Conservation (phyloP, 2,797 vertebrate species). For the Gouania willdenowi region DNA sequence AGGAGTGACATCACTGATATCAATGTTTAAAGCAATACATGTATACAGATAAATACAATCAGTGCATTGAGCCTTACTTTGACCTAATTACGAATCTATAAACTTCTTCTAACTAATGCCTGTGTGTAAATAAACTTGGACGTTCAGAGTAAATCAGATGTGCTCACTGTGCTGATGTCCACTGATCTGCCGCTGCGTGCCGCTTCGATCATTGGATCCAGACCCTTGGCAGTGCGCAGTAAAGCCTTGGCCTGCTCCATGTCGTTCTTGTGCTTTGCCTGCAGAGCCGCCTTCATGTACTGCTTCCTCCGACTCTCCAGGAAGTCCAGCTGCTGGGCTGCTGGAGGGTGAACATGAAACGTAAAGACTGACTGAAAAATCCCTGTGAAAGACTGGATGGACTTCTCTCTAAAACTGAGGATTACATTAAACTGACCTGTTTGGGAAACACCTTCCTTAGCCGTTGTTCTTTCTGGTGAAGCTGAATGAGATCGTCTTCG, state of each 20-base stretch:
- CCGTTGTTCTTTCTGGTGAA: constrained; percentile 51
- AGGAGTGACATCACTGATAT: too few relatives aligned
- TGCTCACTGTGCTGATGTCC: constrained; percentile 83
- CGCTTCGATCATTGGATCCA: constrained; percentile 83
- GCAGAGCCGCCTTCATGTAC: constrained; percentile 88
- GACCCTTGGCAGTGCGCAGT: constrained; percentile 82
- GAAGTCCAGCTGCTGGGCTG: constrained; percentile 82
- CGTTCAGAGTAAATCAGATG: background rate
- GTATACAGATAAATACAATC: too few relatives aligned
- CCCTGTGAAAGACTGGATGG: too few relatives aligned
- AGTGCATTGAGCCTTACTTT: too few relatives aligned
- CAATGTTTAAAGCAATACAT: too few relatives aligned
- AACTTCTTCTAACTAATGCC: background rate
- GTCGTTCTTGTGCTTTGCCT: constrained; percentile 89
- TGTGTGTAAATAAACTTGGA: too few relatives aligned
- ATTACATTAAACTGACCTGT: too few relatives aligned
- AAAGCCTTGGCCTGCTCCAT: constrained; percentile 85
- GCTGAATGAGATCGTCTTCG: constrained; percentile 39
- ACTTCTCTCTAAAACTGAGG: too few relatives aligned
- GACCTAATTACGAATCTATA: too few relatives aligned
- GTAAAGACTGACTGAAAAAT: too few relatives aligned
- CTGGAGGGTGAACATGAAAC: constrained; percentile 58
- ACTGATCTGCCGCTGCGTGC: constrained; percentile 77
- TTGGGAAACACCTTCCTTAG: constrained; percentile 44
- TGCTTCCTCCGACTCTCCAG: constrained; percentile 87